Base-by-base conservation (phyloP, 2,113 vertebrate species). In the Felis chaus region DNA sequence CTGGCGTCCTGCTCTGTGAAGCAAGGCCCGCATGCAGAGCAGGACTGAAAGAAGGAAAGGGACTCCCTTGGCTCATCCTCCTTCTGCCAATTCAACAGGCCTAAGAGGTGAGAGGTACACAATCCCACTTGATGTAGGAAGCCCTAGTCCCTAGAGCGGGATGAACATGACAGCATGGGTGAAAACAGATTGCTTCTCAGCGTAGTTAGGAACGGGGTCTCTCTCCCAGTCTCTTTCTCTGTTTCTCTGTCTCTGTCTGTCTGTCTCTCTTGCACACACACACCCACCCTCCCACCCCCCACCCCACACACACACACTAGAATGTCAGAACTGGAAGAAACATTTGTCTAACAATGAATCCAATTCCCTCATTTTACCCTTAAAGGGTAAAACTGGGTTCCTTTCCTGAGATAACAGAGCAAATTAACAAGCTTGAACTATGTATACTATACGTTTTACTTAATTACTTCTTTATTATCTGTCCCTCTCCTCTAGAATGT, bases 1-100 rank as follows among this genome's bases (percentile, higher is more conserved):
- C 98, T 74, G 78, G 98, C 96, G 13, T 96, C 95, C 96, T 89
- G 97, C 96, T 98, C 98, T 98, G 98, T 98, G 98, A 98, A 99
- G 98, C 98, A 83, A 71, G 92, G 96, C 98, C 39, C 50, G 86
- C 97, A 84, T 97, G 96, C 98, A 89, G 55, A 57, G 98, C 1
- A 45, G 89, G 61, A 82, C 97, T 98, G 98, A 98, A 98, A 98
- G 98, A 97, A 98, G 98, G 98, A 98, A 98, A 98, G 97, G 97
- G 97, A 98, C 96, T 97, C 95, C 84, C 93, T 94, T 97, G 79
- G 93, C 48, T 97, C 25, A 39, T 81, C 93, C 97, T 97, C 92
- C 87, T 69, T 73, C 66, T 91, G 91, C 86, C 95, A 66, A 78
- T 89, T 97, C 97, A 97, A 97, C 94, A 96, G 95, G 96, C 96